phyloP scores from a whole-genome alignment of 2,113 vertebrate species.

The Pelecanus crispus region DNA sequence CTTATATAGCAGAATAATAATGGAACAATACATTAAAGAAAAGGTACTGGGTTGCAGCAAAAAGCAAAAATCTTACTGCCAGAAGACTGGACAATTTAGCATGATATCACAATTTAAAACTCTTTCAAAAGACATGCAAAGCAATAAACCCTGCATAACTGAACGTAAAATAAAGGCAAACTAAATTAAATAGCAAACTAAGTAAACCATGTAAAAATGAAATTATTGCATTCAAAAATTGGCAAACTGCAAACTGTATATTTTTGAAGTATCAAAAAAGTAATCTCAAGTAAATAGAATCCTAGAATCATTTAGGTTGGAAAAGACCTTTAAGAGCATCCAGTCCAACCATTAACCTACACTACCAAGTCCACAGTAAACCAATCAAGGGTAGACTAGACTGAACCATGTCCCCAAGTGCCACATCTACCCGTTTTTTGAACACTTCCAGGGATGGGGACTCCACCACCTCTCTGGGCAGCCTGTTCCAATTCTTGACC shows the following conservation, averaged over 20 bases:
- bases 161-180: conserved; percentile 70
- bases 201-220: conserved; percentile 42
- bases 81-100: conserved; percentile 50
- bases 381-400: too few species aligned
- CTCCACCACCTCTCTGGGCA: too few species aligned
- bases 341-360: too few species aligned
- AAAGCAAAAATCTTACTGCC: conserved; percentile 66
- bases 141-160: conserved; percentile 83
- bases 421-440: too few species aligned
- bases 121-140: conserved; percentile 84
- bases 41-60: conserved; percentile 62
- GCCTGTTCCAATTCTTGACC: too few species aligned
- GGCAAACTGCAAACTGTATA: conserved; percentile 69
- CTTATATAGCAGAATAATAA: conserved; percentile 69
- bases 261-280: conserved; percentile 63
- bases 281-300: conserved; percentile 71
- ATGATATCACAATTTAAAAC: conserved; percentile 66
- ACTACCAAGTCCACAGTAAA: too few species aligned
- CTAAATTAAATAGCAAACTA: conserved; percentile 67
- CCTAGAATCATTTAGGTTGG: too few species aligned
- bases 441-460: too few species aligned
- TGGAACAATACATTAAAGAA: conserved; percentile 69
- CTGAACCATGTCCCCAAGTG: too few species aligned
- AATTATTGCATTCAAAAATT: conserved; percentile 71
- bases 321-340: too few species aligned